phyloP scores from a whole-genome alignment of 2,797 vertebrate species.

The Hydrocynus forskahlii region DNA sequence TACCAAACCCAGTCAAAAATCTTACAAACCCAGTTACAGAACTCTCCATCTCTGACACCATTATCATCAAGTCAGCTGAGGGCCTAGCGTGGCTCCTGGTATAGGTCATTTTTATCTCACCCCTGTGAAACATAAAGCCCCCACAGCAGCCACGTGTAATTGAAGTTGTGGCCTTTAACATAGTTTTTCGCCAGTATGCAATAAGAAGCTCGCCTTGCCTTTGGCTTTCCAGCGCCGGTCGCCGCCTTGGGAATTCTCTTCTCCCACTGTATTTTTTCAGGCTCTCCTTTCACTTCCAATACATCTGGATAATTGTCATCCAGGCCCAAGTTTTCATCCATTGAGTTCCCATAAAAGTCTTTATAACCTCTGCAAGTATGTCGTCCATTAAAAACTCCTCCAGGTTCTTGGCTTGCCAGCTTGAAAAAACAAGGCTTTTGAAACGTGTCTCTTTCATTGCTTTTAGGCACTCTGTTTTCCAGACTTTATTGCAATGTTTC shows the following conservation, averaged over 20 bases:
- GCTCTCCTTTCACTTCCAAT: constrained; percentile 46
- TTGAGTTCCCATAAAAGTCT: constrained; percentile 66
- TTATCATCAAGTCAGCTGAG: constrained; percentile 32
- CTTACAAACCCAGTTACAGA: constrained; percentile 33
- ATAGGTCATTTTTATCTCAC: constrained; percentile 44
- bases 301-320: constrained; percentile 64
- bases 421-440: constrained; percentile 43
- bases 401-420: constrained; percentile 54
- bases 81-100: constrained; percentile 11
- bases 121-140: constrained; percentile 52
- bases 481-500: constrained; percentile 56
- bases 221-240: constrained; percentile 33
- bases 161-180: constrained; percentile 47
- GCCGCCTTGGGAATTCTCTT: constrained; percentile 59
- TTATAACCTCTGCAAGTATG: constrained; percentile 69
- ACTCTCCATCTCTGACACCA: constrained; percentile 43
- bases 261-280: constrained; percentile 47
- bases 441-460: constrained; percentile 46
- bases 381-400: constrained; percentile 60
- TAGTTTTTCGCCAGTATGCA: constrained; percentile 18
- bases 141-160: constrained; percentile 44
- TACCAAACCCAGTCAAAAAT: background rate
- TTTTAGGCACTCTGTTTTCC: constrained; percentile 48
- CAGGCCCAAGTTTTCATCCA: constrained; percentile 55
- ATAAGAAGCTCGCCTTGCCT: constrained; percentile 35